Evolutionary conservation across 2,888 invertebrate genomes (phyloP).

Genomic region (Cephus pygmeus): DNA sequence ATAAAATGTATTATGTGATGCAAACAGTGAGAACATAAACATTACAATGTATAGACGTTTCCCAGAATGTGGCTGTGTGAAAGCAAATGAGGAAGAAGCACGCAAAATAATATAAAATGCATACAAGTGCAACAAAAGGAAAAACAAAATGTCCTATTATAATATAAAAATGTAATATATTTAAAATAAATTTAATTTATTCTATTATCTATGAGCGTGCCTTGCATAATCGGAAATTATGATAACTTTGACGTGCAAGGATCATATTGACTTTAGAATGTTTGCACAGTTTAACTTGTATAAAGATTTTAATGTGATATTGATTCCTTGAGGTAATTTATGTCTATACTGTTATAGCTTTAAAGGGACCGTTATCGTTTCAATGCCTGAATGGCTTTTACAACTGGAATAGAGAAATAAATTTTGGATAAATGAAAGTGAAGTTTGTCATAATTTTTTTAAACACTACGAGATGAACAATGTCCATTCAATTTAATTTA

Average conservation of each 20-base stretch:
- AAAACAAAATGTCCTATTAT: background rate
- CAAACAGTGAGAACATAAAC: background rate
- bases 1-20: background rate
- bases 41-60: background rate
- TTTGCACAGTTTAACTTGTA: background rate
- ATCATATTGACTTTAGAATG: background rate
- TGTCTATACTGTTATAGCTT: background rate
- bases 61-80: background rate
- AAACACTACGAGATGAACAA: background rate
- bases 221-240: background rate
- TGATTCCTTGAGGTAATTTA: background rate
- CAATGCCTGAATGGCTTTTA: background rate
- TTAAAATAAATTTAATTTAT: too few species aligned
- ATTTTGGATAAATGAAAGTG: background rate
- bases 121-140: background rate
- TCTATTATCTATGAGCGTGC: background rate
- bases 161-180: background rate
- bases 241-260: background rate
- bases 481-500: background rate
- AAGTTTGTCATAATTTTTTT: background rate
- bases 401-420: background rate
- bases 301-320: background rate
- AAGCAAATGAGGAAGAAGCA: background rate
- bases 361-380: background rate
- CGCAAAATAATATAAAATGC: background rate